Evolutionary conservation across 2,888 invertebrate species (phyloP).

Genomic region (Stenurella melanura): DNA sequence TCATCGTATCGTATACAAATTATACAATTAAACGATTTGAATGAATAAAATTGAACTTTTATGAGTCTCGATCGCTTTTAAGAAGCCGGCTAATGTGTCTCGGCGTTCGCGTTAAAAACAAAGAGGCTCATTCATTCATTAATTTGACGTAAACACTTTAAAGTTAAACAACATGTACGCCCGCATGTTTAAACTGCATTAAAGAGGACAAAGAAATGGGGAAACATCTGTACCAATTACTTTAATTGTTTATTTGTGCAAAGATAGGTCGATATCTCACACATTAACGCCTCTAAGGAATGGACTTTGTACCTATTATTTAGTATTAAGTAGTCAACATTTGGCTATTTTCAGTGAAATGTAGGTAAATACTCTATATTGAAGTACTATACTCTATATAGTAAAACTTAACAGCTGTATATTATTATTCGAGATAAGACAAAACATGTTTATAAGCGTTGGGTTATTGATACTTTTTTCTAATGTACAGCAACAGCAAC

Average conservation of each 20-base stretch:
- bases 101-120: conserved; percentile 18
- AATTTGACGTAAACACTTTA: conserved; percentile 31
- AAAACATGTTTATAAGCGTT: too few relatives aligned
- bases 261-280: conserved; percentile 35
- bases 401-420: too few relatives aligned
- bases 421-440: too few relatives aligned
- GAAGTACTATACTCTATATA: too few relatives aligned
- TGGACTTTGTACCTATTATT: background rate
- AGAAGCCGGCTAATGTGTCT: conserved; percentile 16
- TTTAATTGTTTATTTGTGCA: conserved; percentile 48
- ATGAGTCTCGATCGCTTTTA: conserved; percentile 11
- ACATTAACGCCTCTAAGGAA: background rate
- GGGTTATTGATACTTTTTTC: too few relatives aligned
- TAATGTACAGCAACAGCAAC: too few relatives aligned
- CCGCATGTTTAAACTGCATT: conserved; percentile 45
- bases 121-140: conserved; percentile 32
- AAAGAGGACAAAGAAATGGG: conserved; percentile 37
- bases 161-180: conserved; percentile 25
- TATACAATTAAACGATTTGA: conserved; percentile 7
- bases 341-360: too few relatives aligned
- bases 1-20: background rate
- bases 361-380: too few relatives aligned
- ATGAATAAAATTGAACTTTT: conserved; percentile 2
- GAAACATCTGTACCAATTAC: conserved; percentile 51
- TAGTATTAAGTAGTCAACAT: too few relatives aligned